Evolutionary conservation across 2,113 vertebrate species (phyloP), one percentile per base, ranked within the genome.

Genomic region (Takifugu bimaculatus): DNA sequence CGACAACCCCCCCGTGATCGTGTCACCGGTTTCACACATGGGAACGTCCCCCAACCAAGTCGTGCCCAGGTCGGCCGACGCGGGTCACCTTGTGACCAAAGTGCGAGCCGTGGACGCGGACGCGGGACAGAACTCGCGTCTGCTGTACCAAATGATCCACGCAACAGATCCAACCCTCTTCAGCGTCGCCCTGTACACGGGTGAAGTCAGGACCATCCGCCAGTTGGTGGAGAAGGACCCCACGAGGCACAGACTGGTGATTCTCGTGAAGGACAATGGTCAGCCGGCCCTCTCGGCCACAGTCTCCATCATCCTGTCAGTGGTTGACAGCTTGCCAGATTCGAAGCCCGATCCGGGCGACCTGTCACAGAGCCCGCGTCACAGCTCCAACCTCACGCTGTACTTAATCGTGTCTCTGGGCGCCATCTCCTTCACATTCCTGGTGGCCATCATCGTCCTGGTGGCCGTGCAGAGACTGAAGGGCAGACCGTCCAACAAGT

Each of bases 261-360:
- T 95, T 70, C 91, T 92, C 56, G 91, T 95, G 82, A 88, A 91
- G 74, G 94, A 95, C 2, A 84, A 92, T 29, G 94, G 94, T 52
- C 92, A 95, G 69, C 92, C 93, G 0, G 85, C 93, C n/a, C 93
- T 96, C 58, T 98, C 95, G 3, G 92, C 93, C 85, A 94, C 94
- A 0, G 75, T 94, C 68, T 94, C 93, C 35, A 91, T 98, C 72
- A 92, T 93, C 0, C 85, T 97, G 69, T 94, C 93, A 0, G 84
- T 98, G 44, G 96, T 95, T 63, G 93, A 98, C 81, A 93, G 91
- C 74, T 86, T 93, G 85, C 93, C 93, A 28, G 91, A 93, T 81
- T 90, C 77, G 54, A 87, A 87, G 56, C 90, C 93, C 0, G 93
- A 93, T 83, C 85, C 91, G 69, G 88, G 89, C n/a, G 92, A 94